phyloP scores from a whole-genome alignment of 2,888 invertebrate genomes.

The Tenthredo distinguenda region DNA sequence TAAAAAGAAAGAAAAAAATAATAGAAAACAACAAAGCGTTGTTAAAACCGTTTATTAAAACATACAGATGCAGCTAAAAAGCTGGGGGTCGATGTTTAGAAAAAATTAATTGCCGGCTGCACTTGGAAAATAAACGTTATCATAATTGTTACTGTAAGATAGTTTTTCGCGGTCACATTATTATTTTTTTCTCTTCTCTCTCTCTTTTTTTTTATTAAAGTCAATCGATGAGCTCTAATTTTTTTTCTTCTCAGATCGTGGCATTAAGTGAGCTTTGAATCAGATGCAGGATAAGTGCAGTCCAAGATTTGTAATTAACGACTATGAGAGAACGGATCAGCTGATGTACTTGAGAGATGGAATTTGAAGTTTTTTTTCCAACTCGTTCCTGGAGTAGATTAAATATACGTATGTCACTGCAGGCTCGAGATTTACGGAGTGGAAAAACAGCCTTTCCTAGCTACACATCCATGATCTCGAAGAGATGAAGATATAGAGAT shows the following conservation, averaged over 20 bases:
- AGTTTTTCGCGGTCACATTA: background rate
- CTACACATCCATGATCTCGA: background rate
- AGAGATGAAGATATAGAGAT: background rate
- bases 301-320: background rate
- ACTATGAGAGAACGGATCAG: slow-evolving; percentile 8
- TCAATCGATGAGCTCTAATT: no score
- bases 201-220: background rate
- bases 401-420: slow-evolving; percentile 24
- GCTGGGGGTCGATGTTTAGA: background rate
- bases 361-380: background rate
- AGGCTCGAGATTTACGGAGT: slow-evolving; percentile 1
- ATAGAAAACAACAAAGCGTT: slow-evolving; percentile 22
- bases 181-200: background rate
- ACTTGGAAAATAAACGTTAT: slow-evolving; percentile 13
- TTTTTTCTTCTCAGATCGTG: background rate
- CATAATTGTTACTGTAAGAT: background rate
- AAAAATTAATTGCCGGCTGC: slow-evolving; percentile 22
- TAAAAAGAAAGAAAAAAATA: background rate
- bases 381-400: background rate
- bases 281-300: background rate
- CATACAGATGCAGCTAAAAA: slow-evolving; percentile 26
- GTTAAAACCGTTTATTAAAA: slow-evolving; percentile 52
- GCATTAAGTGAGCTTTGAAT: background rate
- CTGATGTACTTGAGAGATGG: slow-evolving; percentile 16
- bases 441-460: slow-evolving; percentile 9